A percentile compares a stretch with the other conserved stretches of the same genome.
phyloP scores from a whole-genome alignment of 2,113 vertebrate genomes.

The Fulica atra region DNA sequence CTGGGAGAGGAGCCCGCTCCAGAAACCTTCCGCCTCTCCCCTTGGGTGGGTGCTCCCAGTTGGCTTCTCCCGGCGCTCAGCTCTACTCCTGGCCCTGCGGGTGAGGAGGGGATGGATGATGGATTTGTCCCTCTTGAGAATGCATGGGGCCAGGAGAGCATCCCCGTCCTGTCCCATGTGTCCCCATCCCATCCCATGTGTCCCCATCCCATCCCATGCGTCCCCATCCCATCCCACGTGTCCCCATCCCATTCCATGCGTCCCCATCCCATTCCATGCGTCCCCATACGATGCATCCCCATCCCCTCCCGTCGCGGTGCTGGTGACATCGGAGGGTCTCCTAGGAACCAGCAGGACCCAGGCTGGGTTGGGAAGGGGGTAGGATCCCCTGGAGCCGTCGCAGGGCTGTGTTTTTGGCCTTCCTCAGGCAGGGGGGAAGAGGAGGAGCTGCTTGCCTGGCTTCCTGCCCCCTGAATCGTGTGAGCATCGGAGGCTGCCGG shows the following conservation, averaged over 20 bases:
- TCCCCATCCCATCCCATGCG: too few species aligned
- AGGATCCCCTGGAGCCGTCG: neutral
- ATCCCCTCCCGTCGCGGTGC: neutral
- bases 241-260: neutral
- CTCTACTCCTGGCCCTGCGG: accelerated
- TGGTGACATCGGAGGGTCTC: accelerated
- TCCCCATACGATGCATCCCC: too few species aligned
- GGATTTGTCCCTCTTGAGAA: neutral
- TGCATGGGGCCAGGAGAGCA: neutral
- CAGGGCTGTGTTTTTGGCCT: neutral
- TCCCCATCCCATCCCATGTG: too few species aligned
- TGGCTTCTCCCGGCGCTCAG: accelerated
- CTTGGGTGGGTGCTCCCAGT: neutral
- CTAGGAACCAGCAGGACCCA: accelerated
- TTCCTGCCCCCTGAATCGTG: neutral
- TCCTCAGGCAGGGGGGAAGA: neutral
- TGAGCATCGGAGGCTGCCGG: neutral
- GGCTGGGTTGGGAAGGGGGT: neutral
- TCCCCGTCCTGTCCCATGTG: neutral
- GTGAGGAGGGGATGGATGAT: neutral
- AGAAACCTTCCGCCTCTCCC: neutral
- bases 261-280: too few species aligned
- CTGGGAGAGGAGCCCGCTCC: neutral
- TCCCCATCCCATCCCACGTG: neutral
- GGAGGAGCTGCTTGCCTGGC: neutral